Evolutionary conservation across 1,140 invertebrate genomes (phyloP), one percentile per base, ranked within the genome.

Genomic region (Rhagoletis zephyria): DNA sequence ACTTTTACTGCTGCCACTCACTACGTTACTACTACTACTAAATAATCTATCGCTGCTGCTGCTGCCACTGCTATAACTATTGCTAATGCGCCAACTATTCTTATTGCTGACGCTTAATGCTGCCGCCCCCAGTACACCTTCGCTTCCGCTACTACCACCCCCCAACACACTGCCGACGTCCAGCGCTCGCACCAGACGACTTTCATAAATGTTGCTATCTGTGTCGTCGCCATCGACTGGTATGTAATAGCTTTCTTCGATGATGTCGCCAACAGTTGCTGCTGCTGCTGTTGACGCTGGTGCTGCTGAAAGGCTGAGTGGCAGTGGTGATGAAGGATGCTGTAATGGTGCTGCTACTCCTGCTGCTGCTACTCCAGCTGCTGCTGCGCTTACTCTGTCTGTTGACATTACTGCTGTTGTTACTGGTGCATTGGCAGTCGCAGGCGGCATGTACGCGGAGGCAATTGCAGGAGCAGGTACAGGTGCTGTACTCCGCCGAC

Each of bases 1-100:
- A 90, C 86, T 90, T 89, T 89, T 59, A 56, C 4, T 86, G 70
- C 45, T 70, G 64, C 16, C 48, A 51, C n/a, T 91, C 88, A 88
- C 90, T 90, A 88, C 89, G 30, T 30, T 30, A 89, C 90, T 91
- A 90, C 89, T 91, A 91, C 90, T 89, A 90, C 90, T 91, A 91
- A 89, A 90, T 89, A 90, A 90, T 60, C 74, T 85, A 87, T 63
- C 85, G 74, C 81, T 86, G 56, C 64, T 48, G 48, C 67, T 60
- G 56, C 48, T 85, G 59, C 74, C 63, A 77, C 59, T 65, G 70
- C 59, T 77, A 56, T 40, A 63, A 65, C 40, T 86, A 64, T 48
- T 87, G 63, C 60, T 77, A 81, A 5, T 81, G 60, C 60, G 10
- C 19, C 81, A 14, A 85, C 87, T 63, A 85, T 65, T 65, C 19